A percentile compares a stretch with the other conserved stretches of the same genome.
Evolutionary conservation across 2,113 vertebrate species (phyloP).

Genomic region (Struthio camelus): DNA sequence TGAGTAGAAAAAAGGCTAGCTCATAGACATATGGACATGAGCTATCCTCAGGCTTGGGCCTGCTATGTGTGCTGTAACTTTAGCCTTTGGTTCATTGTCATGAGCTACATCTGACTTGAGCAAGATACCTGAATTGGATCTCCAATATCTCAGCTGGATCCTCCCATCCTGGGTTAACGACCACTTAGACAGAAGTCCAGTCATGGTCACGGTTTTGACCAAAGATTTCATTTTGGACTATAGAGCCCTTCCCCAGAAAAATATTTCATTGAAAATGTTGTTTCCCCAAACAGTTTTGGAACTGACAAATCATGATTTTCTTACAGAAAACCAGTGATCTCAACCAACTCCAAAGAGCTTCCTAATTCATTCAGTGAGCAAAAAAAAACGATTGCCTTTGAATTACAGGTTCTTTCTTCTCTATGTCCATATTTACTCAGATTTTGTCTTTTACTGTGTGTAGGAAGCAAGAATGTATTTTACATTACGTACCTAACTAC

Average conservation of each 20-base stretch:
- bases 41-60: background rate
- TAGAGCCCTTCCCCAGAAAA: background rate
- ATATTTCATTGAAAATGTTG: fast-evolving
- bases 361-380: background rate
- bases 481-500: background rate
- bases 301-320: background rate
- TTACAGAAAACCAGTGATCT: background rate
- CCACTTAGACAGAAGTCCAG: background rate
- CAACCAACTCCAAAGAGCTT: background rate
- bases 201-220: background rate
- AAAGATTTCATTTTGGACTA: background rate
- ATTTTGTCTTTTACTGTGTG: background rate
- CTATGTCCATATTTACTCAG: background rate
- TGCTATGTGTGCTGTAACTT: fast-evolving
- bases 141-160: background rate
- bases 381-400: background rate
- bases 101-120: background rate
- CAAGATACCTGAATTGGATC: background rate
- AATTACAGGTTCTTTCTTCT: background rate
- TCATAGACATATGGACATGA: background rate
- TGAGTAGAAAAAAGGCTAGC: background rate
- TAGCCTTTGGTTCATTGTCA: background rate
- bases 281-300: background rate
- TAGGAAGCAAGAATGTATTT: background rate
- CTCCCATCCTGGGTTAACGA: background rate